Percentiles rank a stretch among this genome's conserved stretches.
phyloP scores from a whole-genome alignment of 2,888 invertebrate genomes.

The Chesias legatella region DNA sequence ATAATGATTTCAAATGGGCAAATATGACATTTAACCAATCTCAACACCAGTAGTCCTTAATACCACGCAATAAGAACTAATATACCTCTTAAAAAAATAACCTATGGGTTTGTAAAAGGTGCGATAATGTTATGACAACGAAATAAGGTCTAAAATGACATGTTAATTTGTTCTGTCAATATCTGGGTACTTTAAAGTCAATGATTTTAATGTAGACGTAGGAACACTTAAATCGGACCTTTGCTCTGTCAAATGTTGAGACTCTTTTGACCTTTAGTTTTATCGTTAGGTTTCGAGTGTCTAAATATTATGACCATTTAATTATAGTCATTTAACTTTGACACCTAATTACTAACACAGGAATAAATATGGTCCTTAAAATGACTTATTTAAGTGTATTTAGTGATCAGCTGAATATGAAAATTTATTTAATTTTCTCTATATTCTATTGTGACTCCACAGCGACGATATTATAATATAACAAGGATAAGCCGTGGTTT shows the following conservation, averaged over 20 bases:
- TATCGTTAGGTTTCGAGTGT: no score
- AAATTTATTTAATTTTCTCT: no score
- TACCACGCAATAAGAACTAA: conserved; percentile 16
- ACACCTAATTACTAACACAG: no score
- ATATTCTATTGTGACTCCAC: no score
- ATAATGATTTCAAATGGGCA: conserved; percentile 31
- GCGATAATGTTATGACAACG: conserved; percentile 4
- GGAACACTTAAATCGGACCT: background rate
- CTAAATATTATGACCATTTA: no score
- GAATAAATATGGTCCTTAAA: no score
- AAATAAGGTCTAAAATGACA: conserved; percentile 11
- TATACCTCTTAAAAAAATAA: conserved; percentile 1
- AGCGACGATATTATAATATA: no score
- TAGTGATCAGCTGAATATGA: no score
- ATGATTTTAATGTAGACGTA: conserved; percentile 5
- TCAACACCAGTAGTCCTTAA: conserved; percentile 18
- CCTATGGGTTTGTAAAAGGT: conserved; percentile 3
- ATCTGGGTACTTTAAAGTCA: background rate
- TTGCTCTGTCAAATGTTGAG: conserved; percentile 5
- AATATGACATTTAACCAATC: conserved; percentile 28
- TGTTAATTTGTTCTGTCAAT: conserved; percentile 2
- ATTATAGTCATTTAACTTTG: no score
- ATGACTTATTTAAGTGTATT: no score
- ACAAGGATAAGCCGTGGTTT: no score
- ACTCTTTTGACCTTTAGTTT: no score